phyloP scores from a whole-genome alignment of 2,797 vertebrate species.

The Peromyscus attwateri region DNA sequence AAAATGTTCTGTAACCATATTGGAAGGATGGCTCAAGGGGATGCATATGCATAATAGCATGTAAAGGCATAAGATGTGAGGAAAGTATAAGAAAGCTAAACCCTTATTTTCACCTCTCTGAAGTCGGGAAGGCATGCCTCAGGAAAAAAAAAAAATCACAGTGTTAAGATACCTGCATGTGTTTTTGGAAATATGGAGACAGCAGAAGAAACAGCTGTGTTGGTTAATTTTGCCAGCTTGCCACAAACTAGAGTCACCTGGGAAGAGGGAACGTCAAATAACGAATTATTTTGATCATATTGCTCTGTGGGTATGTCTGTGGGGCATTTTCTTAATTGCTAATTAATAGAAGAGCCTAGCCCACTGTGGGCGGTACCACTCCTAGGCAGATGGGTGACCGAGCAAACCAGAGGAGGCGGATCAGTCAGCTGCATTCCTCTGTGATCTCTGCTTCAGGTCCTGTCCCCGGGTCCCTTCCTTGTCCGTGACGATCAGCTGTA shows the following conservation, averaged over 20 bases:
- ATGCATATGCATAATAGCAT: neutral
- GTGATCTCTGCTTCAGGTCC: neutral
- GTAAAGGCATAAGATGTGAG: neutral
- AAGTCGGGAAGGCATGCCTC: neutral
- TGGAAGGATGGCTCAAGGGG: neutral
- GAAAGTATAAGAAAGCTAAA: neutral
- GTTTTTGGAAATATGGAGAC: neutral
- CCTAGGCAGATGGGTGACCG: neutral
- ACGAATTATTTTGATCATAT: neutral
- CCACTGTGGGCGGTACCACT: neutral
- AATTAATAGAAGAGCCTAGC: neutral
- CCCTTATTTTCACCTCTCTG: neutral
- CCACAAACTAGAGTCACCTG: neutral
- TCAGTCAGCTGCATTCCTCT: neutral
- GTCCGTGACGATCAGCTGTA: neutral
- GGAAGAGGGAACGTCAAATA: neutral
- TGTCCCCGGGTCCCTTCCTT: neutral
- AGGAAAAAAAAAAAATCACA: neutral
- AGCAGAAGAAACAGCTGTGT: slow-evolving; percentile 16
- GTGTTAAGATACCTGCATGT: neutral
- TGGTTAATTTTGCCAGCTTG: neutral
- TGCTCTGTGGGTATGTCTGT: neutral
- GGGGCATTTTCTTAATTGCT: neutral
- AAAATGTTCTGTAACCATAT: neutral
- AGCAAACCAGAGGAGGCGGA: neutral